Percentiles rank a stretch among this genome's conserved stretches.
These are phyloP conservation scores for Rissa tridactyla DNA, from an alignment of 2,113 vertebrate species.

Conservation along the genomic window DNA sequence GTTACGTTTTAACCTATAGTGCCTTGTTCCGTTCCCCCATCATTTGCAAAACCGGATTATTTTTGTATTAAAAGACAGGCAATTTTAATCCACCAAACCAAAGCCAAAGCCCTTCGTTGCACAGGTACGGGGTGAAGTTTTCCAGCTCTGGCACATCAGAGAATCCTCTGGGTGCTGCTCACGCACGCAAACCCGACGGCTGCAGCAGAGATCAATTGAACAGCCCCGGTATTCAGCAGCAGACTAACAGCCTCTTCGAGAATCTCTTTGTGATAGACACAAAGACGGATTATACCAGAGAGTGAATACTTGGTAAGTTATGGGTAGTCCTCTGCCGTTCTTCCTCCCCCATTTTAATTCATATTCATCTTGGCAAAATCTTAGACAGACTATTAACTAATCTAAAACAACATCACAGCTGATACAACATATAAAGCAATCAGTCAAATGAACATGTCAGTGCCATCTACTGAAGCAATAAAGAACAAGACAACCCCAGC, in stretches of 20 bases:
- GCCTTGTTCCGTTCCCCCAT: not conserved
- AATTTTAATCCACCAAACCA: not conserved
- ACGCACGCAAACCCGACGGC: not conserved
- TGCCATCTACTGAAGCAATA: constrained; percentile 2
- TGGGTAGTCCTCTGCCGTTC: not conserved
- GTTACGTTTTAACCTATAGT: fast-evolving
- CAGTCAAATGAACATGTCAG: not conserved
- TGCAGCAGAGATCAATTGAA: not conserved
- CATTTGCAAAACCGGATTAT: not conserved
- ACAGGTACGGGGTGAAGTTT: not conserved
- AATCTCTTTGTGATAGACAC: constrained; percentile 44
- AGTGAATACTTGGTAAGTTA: constrained; percentile 20
- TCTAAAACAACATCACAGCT: not conserved
- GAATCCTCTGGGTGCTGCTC: not conserved
- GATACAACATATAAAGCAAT: not conserved
- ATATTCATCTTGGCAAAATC: not conserved
- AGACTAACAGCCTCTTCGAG: not conserved
- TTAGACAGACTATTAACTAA: not conserved
- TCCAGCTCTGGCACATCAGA: not conserved
- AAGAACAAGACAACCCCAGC: constrained; percentile 3
- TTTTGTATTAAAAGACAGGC: fast-evolving
- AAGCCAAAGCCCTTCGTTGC: fast-evolving
- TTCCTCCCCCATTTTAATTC: constrained; percentile 31
- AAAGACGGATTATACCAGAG: constrained; percentile 10
- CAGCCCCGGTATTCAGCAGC: not conserved